Base-by-base conservation (phyloP, 1,140 invertebrate species). In the Leptestheria dahalacensis region DNA sequence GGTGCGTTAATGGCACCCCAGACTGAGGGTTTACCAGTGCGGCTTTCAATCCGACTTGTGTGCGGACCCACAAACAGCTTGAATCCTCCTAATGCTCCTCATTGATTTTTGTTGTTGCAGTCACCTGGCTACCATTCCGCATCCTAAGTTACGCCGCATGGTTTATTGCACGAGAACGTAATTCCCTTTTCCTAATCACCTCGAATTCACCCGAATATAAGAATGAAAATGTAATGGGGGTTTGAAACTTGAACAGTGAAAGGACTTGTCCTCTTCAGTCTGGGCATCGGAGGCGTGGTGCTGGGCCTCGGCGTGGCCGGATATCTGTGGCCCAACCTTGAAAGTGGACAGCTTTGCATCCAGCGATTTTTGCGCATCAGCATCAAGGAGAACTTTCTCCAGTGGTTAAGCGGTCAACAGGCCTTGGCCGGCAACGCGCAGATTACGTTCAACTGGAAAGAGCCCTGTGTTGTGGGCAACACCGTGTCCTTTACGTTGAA, bases 401-500 rank as follows among this genome's bases (percentile, higher is more conserved):
- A 86, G 83, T 58, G 84, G 60, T 21, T 89, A 59, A 86, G 85
- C 64, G 87, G 86, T 60, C 76, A 89, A 68, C 86, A 88, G 65
- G 88, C 86, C 47, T 75, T 90, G 64, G 86, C 86, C 59, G 85
- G 85, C 63, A 88, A 88, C 82, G 88, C 86, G 63, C 86, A 82
- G 66, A 85, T 90, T 50, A 76, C 78, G 62, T 86, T 84, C 70
- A 83, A 91, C 64, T 95, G 90, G 90, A 78, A 82, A 54, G 88
- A 92, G 69, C 89, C 89, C 15, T 80, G 86, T 61, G 73, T 81
- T 11, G 91, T 95, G 0, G 91, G 90, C 11, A 86, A 85, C 69
- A 91, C 88, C 3, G 85, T 91, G 77, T 87, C 85, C 66, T 93
- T 94, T 71, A 85, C 81, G 57, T 83, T 93, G 21, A 78, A 81